These are phyloP conservation scores for Coenonympha glycerion DNA, from an alignment of 2,888 invertebrate species.

Conservation along the genomic window DNA sequence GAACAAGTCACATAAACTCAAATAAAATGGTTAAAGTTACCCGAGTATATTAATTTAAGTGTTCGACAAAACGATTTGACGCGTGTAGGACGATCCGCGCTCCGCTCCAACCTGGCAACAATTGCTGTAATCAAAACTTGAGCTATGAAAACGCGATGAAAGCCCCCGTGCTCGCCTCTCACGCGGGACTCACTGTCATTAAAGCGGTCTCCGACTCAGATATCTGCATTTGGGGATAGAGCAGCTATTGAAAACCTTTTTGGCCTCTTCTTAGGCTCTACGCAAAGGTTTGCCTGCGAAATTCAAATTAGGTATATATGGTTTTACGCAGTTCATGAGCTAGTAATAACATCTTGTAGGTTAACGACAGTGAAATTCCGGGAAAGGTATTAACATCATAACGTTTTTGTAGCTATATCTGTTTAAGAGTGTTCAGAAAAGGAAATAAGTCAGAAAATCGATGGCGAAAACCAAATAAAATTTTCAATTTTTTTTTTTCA, in stretches of 20 bases:
- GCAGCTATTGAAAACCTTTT: not conserved
- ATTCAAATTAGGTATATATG: too few species aligned
- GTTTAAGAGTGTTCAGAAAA: too few species aligned
- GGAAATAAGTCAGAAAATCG: too few species aligned
- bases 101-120: conserved; percentile 11
- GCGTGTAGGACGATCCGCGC: not conserved
- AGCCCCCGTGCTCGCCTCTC: conserved; percentile 32
- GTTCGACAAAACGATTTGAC: conserved; percentile 1
- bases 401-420: too few species aligned
- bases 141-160: conserved; percentile 18
- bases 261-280: not conserved
- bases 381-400: too few species aligned
- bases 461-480: too few species aligned
- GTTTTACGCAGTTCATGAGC: too few species aligned
- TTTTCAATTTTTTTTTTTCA: too few species aligned
- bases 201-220: not conserved
- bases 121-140: conserved; percentile 24
- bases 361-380: too few species aligned
- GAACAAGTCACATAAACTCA: not conserved
- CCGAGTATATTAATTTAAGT: conserved; percentile 9
- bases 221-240: not conserved
- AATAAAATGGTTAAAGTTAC: not conserved
- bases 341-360: too few species aligned
- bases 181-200: conserved; percentile 2
- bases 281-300: too few species aligned